These are phyloP conservation scores for Leptinotarsa haldemani DNA, from an alignment of 2,888 invertebrate species.

Conservation along the genomic window DNA sequence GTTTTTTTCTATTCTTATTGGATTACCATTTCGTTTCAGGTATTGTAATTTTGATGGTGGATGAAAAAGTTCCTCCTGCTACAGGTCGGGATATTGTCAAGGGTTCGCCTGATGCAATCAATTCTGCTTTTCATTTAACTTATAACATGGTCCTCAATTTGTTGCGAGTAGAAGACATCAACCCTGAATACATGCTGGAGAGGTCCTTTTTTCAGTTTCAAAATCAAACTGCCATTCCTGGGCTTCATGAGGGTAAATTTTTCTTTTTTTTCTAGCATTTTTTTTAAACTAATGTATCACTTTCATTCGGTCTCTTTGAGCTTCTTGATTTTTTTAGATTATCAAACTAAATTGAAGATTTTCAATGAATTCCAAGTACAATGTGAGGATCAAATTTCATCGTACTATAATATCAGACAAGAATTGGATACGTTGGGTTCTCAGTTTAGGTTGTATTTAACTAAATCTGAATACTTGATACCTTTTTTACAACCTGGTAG, in stretches of 20 bases:
- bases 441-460: conserved; percentile 83
- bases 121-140: conserved; percentile 98
- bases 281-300: not conserved
- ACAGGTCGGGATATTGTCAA: conserved; percentile 83
- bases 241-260: conserved; percentile 82
- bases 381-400: conserved; percentile 79
- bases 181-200: conserved; percentile 99
- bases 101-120: conserved; percentile 93
- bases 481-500: conserved; percentile 96
- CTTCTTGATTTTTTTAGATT: conserved; percentile 67
- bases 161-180: conserved; percentile 97
- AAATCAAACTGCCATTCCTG: conserved; percentile 95
- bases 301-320: not conserved
- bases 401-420: conserved; percentile 87
- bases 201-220: conserved; percentile 99
- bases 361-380: conserved; percentile 75
- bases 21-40: conserved; percentile 20
- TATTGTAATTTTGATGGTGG: conserved; percentile 98
- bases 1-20: too few relatives aligned
- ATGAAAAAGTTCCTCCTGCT: conserved; percentile 90
- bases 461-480: conserved; percentile 87
- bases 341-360: conserved; percentile 74
- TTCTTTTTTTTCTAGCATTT: not conserved
- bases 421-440: conserved; percentile 80
- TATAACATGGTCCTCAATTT: conserved; percentile 99